Evolutionary conservation across 2,113 vertebrate genomes (phyloP), one percentile per base, ranked within the genome.

Genomic region (Labeo rohita): DNA sequence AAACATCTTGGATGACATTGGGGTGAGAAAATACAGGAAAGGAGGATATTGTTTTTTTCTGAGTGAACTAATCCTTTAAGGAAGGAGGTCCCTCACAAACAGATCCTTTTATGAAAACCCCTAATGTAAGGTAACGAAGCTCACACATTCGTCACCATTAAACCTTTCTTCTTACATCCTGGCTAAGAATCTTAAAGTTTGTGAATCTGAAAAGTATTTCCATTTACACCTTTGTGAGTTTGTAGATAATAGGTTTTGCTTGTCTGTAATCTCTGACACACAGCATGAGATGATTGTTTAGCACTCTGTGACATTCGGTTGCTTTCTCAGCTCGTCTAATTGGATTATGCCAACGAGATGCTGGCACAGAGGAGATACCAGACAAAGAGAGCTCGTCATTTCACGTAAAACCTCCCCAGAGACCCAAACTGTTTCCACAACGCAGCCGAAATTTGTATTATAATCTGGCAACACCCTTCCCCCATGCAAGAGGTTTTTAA

Each of bases 321-420:
- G 13, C 49, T 50, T 49, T 82, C 74, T 84, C 61, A 70, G 16
- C 54, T 50, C 39, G 63, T 39, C 52, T 86, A 84, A 88, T 85
- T 86, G 73, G 85, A 89, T 89, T 89, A 88, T 65, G 63, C 65
- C 63, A 83, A 39, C 18, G 74, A 83, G 63, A 85, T 66, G 83
- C 75, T 63, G 56, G 59, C 70, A 72, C 75, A 63, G 78, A 80
- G 47, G 50, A 84, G 15, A 82, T 50, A 75, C 34, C 47, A 88
- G 13, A 75, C 54, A 84, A 50, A 73, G 21, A 75, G 68, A 56
- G 56, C 59, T 36, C 49, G 13, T 65, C 84, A 82, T 66, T 68
- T 47, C 59, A 9, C 78, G 84, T 86, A 84, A 63, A 65, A 72
- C 34, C 65, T 79, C 59, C 73, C 75, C 79, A 28, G 61, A 79